These are phyloP conservation scores for Bos indicus DNA, from an alignment of 2,113 vertebrate species.

Conservation along the genomic window DNA sequence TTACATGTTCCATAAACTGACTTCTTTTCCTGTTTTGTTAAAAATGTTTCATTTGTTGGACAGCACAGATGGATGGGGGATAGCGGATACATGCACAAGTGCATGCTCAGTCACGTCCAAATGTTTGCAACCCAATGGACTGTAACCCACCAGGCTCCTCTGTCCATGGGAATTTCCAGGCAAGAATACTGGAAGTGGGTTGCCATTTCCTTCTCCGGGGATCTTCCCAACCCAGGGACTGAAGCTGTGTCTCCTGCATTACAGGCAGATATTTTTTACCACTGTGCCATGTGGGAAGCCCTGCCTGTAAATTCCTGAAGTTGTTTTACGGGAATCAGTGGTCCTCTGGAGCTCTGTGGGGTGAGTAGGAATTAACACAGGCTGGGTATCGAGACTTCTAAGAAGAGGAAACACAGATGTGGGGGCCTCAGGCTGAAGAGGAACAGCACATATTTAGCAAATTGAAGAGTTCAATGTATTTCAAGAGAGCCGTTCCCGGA, in stretches of 20 bases:
- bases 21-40: neutral
- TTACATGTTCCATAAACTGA: neutral
- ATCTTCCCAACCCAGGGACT: neutral
- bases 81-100: fast-evolving
- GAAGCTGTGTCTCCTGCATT: neutral
- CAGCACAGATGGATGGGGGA: neutral
- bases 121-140: neutral
- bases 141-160: neutral
- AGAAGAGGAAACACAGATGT: neutral
- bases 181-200: neutral
- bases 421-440: neutral
- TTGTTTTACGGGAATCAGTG: neutral
- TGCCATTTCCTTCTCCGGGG: neutral
- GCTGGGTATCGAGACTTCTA: neutral
- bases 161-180: neutral
- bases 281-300: neutral
- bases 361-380: neutral
- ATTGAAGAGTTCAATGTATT: neutral
- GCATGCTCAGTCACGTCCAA: neutral
- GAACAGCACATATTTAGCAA: neutral
- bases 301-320: neutral
- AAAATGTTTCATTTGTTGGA: neutral
- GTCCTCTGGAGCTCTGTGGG: neutral
- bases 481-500: neutral
- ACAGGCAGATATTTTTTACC: neutral